A percentile compares a stretch with the other conserved stretches of the same genome.
Evolutionary conservation across 2,888 invertebrate species (phyloP).

Genomic region (Lasioglossum calceatum): DNA sequence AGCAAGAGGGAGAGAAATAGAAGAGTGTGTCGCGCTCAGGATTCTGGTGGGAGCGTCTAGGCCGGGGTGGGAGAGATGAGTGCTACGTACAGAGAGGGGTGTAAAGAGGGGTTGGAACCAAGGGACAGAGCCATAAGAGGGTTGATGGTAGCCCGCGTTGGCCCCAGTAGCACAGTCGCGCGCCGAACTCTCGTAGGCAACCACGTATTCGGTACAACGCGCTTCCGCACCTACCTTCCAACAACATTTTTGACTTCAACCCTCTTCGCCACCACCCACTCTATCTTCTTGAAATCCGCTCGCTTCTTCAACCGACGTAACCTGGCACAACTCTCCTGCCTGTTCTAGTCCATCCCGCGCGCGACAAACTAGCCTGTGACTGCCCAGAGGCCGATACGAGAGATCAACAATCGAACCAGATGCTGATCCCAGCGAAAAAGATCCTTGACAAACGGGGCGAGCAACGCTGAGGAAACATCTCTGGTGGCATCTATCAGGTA

Average conservation of each 20-base stretch:
- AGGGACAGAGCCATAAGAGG: conserved; percentile 81
- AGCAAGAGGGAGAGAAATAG: conserved; percentile 42
- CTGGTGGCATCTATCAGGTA: conserved; percentile 24
- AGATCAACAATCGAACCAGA: conserved; percentile 36
- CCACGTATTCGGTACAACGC: conserved; percentile 73
- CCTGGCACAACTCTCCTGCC: not conserved
- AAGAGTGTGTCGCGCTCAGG: conserved; percentile 61
- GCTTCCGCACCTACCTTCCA: conserved; percentile 60
- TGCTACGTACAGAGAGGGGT: conserved; percentile 59
- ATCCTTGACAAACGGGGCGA: not conserved
- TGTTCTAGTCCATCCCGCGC: conserved; percentile 13
- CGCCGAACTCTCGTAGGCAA: conserved; percentile 81
- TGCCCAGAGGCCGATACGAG: conserved; percentile 24
- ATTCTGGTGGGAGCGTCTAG: conserved; percentile 61
- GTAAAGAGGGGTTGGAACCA: conserved; percentile 69
- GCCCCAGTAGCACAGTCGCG: conserved; percentile 83
- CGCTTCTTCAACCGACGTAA: not conserved
- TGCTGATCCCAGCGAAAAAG: conserved; percentile 6
- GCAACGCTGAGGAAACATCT: not conserved
- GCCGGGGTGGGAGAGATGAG: conserved; percentile 44
- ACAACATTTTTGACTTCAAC: conserved; percentile 18
- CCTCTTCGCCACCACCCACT: conserved; percentile 1
- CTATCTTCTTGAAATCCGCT: not conserved
- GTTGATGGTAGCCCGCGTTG: conserved; percentile 82
- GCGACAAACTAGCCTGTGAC: conserved; percentile 43